Evolutionary conservation across 2,113 vertebrate genomes (phyloP).

Genomic region (Heptranchias perlo): DNA sequence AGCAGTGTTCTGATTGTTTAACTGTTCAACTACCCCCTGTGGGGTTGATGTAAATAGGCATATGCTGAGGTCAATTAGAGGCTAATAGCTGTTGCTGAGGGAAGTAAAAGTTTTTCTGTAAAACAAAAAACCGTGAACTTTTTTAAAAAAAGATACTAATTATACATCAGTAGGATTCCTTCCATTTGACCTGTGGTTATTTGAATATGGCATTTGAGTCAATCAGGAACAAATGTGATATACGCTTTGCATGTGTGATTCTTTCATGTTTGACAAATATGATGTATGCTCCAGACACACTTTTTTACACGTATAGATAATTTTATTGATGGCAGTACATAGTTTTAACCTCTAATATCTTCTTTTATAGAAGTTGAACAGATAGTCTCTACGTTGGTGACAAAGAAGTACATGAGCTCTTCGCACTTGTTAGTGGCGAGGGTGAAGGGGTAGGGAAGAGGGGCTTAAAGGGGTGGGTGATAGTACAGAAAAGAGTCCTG

Average conservation of each 20-base stretch:
- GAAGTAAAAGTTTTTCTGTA: background rate
- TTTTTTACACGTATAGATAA: background rate
- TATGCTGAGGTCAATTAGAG: background rate
- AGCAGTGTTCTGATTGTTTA: background rate
- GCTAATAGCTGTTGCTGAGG: background rate
- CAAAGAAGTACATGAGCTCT: background rate
- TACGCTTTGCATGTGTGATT: background rate
- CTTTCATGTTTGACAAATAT: background rate
- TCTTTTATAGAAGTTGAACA: background rate
- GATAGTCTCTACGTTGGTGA: background rate
- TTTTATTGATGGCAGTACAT: background rate
- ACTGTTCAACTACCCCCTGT: background rate
- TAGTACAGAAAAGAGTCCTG: background rate
- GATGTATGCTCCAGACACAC: background rate
- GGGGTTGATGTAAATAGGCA: background rate
- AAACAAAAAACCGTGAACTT: background rate
- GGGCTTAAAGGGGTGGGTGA: too few species aligned
- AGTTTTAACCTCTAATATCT: background rate
- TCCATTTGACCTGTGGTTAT: background rate
- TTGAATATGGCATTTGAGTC: background rate
- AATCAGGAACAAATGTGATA: background rate
- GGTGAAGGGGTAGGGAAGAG: too few species aligned
- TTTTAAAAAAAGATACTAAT: background rate
- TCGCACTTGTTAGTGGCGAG: background rate
- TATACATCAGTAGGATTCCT: background rate